These are phyloP conservation scores for Rachycentron canadum DNA, from an alignment of 2,797 vertebrate species.

Conservation along the genomic window DNA sequence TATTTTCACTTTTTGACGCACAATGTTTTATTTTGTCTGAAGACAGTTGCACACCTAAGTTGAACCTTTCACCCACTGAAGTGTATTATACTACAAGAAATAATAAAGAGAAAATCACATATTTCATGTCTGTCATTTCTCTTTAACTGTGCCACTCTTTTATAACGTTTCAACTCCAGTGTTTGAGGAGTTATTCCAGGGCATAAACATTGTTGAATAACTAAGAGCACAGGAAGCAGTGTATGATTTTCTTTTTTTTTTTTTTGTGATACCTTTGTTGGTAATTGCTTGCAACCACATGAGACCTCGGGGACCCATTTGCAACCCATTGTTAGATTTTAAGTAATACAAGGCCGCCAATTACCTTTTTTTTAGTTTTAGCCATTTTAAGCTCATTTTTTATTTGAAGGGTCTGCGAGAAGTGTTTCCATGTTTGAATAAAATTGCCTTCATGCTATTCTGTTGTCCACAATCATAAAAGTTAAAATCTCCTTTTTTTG, in stretches of 20 bases:
- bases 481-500: too few relatives aligned
- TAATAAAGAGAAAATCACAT: background rate
- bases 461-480: too few relatives aligned
- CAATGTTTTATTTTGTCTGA: background rate
- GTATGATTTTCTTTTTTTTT: background rate
- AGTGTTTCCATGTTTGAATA: background rate
- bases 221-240: background rate
- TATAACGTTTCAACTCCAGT: background rate
- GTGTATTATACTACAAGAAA: background rate
- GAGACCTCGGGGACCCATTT: conserved; percentile 25
- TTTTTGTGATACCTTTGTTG: conserved; percentile 7
- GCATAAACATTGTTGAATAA: background rate
- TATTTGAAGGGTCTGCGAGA: background rate
- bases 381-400: background rate
- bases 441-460: too few relatives aligned
- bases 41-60: background rate
- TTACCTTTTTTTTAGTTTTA: conserved; percentile 24
- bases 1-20: background rate
- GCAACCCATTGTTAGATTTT: conserved; percentile 1
- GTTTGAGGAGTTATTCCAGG: too few relatives aligned
- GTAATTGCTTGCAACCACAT: background rate
- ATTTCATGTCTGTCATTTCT: background rate
- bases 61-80: background rate
- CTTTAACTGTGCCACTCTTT: background rate
- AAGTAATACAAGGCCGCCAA: conserved; percentile 22